A percentile compares a stretch with the other conserved stretches of the same genome.
Evolutionary conservation across 2,113 vertebrate species (phyloP).

Genomic region (Hydrochoerus hydrochaeris): DNA sequence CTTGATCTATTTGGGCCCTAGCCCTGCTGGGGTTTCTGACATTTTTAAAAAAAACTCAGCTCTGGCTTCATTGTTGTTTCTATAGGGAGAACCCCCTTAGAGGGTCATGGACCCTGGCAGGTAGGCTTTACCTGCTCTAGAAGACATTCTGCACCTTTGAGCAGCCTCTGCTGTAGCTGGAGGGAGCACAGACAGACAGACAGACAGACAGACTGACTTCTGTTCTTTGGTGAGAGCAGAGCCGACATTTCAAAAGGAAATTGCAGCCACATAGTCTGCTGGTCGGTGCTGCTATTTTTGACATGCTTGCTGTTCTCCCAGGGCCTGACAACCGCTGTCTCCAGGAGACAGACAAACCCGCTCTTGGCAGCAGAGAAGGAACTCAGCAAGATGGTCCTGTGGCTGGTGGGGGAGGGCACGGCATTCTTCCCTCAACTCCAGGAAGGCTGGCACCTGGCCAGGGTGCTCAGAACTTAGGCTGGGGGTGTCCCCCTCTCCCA

Average conservation of each 20-base stretch:
- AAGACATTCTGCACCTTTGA: background rate
- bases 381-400: background rate
- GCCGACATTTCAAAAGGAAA: constrained; percentile 79
- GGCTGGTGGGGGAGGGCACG: background rate
- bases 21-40: background rate
- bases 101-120: background rate
- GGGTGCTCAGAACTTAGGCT: background rate
- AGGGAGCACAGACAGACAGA: constrained; percentile 14
- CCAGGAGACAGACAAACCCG: constrained; percentile 82
- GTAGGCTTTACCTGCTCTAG: background rate
- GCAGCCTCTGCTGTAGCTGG: background rate
- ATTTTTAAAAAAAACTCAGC: background rate
- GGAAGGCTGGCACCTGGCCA: background rate
- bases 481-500: fast-evolving
- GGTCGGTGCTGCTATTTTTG: constrained; percentile 76
- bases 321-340: constrained; percentile 85
- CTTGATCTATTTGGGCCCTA: background rate
- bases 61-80: background rate
- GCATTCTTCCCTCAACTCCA: background rate
- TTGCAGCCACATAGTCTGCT: constrained; percentile 71
- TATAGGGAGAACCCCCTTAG: background rate
- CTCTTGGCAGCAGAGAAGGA: constrained; percentile 51
- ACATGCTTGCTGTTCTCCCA: constrained; percentile 82
- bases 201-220: constrained; percentile 8
- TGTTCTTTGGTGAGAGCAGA: constrained; percentile 69